Evolutionary conservation across 2,113 vertebrate species (phyloP), one percentile per base, ranked within the genome.

Genomic region (Cacatua alba): DNA sequence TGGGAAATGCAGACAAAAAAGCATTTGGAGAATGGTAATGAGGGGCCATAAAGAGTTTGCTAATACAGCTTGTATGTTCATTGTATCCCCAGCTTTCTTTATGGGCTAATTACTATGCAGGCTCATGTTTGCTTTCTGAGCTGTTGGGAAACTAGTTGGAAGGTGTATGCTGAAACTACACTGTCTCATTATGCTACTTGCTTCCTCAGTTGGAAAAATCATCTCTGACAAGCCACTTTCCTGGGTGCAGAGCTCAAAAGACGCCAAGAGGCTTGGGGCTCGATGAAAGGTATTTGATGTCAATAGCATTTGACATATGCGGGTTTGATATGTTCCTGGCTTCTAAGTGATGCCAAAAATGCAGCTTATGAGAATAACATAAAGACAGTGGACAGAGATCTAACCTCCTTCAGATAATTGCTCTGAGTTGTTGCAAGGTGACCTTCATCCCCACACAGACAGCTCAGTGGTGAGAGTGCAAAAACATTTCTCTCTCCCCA

Each of bases 141-240:
- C 83, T 86, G 72, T 49, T 96, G 79, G 70, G 86, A 97, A 95
- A 86, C 68, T 91, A 80, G 84, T 86, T 97, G 90, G 88, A 97
- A 97, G 97, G 95, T 96, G 92, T 53, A 55, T 33, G 62, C 83
- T 90, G 88, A 71, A 85, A 81, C 97, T 97, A 97, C 96, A 95
- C 97, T 94, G 92, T 90, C 97, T 98, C 97, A 96, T 98, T 98
- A 98, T 95, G 65, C 95, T 95, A 77, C 71, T 94, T 68, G 96
- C 96, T 98, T 98, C 94, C 96, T 97, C 96, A 91, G 90, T 95
- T 96, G 96, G 97, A 95, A 97, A 98, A 98, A 99, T 98, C 98
- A 98, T 96, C 97, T 96, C 96, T 98, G 98, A 99, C 98, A 98
- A 98, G 96, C 97, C 98, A 98, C 98, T 98, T 98, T 98, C 94